A percentile compares a stretch with the other conserved stretches of the same genome.
These are phyloP conservation scores for Limnephilus lunatus DNA, from an alignment of 2,888 invertebrate species.

Conservation along the genomic window DNA sequence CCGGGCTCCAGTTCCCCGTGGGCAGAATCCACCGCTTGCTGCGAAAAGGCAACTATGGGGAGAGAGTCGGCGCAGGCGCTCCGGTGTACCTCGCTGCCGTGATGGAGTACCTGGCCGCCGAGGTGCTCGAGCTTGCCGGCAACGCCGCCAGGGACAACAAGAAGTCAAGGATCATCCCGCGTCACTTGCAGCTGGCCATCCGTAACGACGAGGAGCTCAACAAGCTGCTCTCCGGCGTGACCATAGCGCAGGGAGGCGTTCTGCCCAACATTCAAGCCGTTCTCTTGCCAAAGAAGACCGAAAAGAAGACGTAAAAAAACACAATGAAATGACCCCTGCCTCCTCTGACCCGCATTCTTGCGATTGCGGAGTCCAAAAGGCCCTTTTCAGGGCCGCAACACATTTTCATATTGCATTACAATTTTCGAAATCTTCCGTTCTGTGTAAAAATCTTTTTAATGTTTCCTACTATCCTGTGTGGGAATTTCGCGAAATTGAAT, in stretches of 20 bases:
- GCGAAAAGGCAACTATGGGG: conserved; percentile 80
- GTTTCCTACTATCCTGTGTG: no score
- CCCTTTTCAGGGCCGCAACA: conserved; percentile 25
- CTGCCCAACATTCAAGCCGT: conserved; percentile 86
- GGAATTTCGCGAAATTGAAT: no score
- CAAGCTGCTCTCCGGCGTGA: conserved; percentile 85
- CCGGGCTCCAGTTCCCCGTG: conserved; percentile 79
- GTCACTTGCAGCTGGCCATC: conserved; percentile 88
- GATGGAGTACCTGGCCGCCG: conserved; percentile 68
- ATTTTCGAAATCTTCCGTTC: no score
- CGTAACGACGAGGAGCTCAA: conserved; percentile 90
- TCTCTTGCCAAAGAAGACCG: conserved; percentile 63
- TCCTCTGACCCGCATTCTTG: background rate
- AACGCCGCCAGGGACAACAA: conserved; percentile 82
- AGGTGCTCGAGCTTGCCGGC: conserved; percentile 76
- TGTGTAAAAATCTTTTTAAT: no score
- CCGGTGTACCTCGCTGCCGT: conserved; percentile 79
- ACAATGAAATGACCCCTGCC: background rate
- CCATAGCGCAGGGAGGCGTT: conserved; percentile 91
- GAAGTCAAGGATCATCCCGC: conserved; percentile 83
- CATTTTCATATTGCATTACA: no score
- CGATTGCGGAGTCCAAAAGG: background rate
- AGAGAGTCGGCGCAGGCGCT: conserved; percentile 76
- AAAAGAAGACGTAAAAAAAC: conserved; percentile 69
- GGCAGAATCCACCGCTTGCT: conserved; percentile 78